Percentiles rank a stretch among this genome's conserved stretches.
phyloP scores from a whole-genome alignment of 2,797 vertebrate genomes.

The Buphagus erythrorhynchus region DNA sequence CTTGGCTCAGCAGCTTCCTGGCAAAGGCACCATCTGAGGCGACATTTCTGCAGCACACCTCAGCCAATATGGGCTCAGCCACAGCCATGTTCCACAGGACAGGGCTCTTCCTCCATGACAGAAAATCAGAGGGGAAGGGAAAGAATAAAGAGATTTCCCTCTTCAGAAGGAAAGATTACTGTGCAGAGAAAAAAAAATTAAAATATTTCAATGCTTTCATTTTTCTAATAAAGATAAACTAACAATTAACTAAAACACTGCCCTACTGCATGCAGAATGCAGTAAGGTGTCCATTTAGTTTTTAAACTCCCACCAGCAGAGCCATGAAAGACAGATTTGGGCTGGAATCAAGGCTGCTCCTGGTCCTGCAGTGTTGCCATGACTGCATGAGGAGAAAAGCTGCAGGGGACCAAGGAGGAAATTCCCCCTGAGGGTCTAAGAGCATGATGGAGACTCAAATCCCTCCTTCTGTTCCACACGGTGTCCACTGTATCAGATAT shows the following conservation, averaged over 20 bases:
- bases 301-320: neutral
- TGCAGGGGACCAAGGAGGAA: neutral
- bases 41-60: fast-evolving
- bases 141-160: neutral
- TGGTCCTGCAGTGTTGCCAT: neutral
- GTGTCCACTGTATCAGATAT: no score
- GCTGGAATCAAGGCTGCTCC: neutral
- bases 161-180: neutral
- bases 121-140: neutral
- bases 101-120: neutral
- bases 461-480: neutral
- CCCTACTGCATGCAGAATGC: neutral
- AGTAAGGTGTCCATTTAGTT: neutral
- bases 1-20: neutral
- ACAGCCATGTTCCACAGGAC: neutral
- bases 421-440: neutral
- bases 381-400: constrained; percentile 5
- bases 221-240: neutral
- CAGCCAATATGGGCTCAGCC: neutral
- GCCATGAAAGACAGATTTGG: neutral
- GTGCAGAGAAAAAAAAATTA: neutral
- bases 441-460: neutral
- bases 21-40: neutral
- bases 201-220: neutral
- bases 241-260: neutral